Conservation (phyloP, 2,113 vertebrate genomes). For the Ceyx melanurus region DNA sequence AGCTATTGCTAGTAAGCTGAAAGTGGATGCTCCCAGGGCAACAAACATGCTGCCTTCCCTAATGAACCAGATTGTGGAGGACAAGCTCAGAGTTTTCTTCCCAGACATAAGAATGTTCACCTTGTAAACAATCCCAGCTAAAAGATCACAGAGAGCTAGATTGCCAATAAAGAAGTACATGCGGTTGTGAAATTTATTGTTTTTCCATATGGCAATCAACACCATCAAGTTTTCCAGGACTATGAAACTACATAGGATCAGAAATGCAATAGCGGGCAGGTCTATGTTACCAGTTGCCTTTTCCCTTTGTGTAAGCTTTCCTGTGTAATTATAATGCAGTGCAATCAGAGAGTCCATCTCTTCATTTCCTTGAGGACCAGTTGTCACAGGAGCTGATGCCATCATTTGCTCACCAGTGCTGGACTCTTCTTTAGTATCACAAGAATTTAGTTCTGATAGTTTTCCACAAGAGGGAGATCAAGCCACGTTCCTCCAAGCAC, state of each 20-base stretch:
- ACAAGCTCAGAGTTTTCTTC: constrained; percentile 85
- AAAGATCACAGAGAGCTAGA: constrained; percentile 92
- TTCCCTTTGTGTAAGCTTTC: constrained; percentile 81
- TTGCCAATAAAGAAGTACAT: constrained; percentile 99
- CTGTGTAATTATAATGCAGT: constrained; percentile 91
- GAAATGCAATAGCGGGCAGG: constrained; percentile 77
- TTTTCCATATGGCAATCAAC: constrained; percentile 93
- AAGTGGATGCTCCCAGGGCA: constrained; percentile 90
- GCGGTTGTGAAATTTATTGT: constrained; percentile 92
- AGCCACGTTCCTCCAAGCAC: constrained; percentile 22
- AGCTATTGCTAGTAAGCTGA: constrained; percentile 93
- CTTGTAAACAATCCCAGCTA: constrained; percentile 88
- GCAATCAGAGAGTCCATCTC: constrained; percentile 72
- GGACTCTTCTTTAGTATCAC: background rate
- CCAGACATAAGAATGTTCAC: constrained; percentile 94
- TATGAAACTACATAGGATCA: constrained; percentile 90
- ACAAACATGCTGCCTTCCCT: constrained; percentile 96
- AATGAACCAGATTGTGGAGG: constrained; percentile 86
- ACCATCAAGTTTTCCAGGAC: constrained; percentile 94
- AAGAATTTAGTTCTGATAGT: background rate
- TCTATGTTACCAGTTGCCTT: constrained; percentile 61
- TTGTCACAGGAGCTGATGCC: constrained; percentile 3
- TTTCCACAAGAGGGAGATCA: constrained; percentile 75
- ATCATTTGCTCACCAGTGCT: constrained; percentile 17
- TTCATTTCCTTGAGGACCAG: constrained; percentile 16